phyloP scores from a whole-genome alignment of 1,140 invertebrate species.

The Brachionus sp. region DNA sequence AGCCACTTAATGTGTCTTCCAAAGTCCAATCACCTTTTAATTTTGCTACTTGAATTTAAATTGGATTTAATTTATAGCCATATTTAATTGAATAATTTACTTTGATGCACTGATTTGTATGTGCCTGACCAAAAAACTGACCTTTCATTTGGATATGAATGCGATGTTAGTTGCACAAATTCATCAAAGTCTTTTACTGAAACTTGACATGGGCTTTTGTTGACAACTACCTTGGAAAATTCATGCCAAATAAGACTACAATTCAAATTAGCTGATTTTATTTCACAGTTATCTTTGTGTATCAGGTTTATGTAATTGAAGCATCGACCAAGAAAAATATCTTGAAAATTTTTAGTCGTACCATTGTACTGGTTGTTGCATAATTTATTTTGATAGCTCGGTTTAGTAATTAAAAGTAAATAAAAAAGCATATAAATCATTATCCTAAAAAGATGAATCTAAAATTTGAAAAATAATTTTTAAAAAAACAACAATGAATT shows the following conservation, averaged over 20 bases:
- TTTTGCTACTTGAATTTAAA: not conserved
- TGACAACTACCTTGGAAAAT: not conserved
- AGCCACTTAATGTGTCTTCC: slow-evolving; percentile 6
- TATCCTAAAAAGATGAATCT: not conserved
- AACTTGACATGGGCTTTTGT: not conserved
- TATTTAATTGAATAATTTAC: not conserved
- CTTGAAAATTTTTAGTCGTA: slow-evolving; percentile 21
- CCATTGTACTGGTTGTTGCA: not conserved
- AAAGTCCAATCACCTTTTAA: slow-evolving; percentile 5
- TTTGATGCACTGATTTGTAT: not conserved
- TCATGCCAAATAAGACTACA: slow-evolving; percentile 3
- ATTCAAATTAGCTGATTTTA: slow-evolving; percentile 11
- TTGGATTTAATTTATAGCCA: not conserved
- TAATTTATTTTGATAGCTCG: not conserved
- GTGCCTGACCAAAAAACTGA: slow-evolving; percentile 38
- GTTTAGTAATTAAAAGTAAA: not conserved
- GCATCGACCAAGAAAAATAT: slow-evolving; percentile 33
- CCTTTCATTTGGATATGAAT: not conserved
- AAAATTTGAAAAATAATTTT: not conserved
- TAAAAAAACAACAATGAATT: too few relatives aligned
- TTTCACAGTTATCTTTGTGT: not conserved
- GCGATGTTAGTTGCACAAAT: not conserved
- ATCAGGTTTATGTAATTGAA: not conserved
- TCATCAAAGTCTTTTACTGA: not conserved
- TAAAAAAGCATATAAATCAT: not conserved